Percentiles rank a stretch among this genome's conserved stretches.
These are phyloP conservation scores for Trichopria drosophilae DNA, from an alignment of 2,888 invertebrate genomes.

Conservation along the genomic window DNA sequence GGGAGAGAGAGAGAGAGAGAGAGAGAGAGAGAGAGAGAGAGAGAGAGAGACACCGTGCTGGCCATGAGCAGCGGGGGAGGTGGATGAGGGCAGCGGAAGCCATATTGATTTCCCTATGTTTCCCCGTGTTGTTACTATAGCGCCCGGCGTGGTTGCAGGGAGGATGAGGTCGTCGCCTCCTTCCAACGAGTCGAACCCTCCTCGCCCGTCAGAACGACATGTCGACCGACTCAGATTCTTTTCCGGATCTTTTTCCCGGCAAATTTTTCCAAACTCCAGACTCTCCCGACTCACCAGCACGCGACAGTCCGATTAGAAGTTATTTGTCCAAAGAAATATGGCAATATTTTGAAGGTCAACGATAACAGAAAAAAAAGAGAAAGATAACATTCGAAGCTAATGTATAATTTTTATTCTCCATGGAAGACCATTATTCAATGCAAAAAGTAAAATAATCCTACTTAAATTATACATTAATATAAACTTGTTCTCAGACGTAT, in stretches of 20 bases:
- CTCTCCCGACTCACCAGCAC: slow-evolving; percentile 1
- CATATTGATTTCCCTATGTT: slow-evolving; percentile 61
- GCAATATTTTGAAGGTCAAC: too few species aligned
- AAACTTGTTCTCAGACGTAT: too few species aligned
- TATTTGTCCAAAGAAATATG: too few species aligned
- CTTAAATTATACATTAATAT: too few species aligned
- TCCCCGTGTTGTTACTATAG: slow-evolving; percentile 59
- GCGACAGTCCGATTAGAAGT: too few species aligned
- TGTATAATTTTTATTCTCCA: too few species aligned
- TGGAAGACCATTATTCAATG: too few species aligned
- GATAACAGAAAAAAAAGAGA: too few species aligned
- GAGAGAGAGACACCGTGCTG: slow-evolving; percentile 25
- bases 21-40: slow-evolving; percentile 13
- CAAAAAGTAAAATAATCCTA: too few species aligned
- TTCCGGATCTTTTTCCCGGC: slow-evolving; percentile 29
- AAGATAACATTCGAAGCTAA: too few species aligned
- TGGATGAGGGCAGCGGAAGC: slow-evolving; percentile 57
- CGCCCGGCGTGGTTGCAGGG: slow-evolving; percentile 53
- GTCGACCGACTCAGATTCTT: slow-evolving; percentile 42
- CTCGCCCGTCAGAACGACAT: slow-evolving; percentile 42
- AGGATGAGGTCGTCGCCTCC: slow-evolving; percentile 48
- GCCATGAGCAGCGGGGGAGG: slow-evolving; percentile 40
- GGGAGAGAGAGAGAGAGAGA: slow-evolving; percentile 33
- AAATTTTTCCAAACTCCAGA: not conserved
- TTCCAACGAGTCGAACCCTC: slow-evolving; percentile 33